Evolutionary conservation across 1,140 invertebrate genomes (phyloP).

Genomic region (Nylanderia fulva): DNA sequence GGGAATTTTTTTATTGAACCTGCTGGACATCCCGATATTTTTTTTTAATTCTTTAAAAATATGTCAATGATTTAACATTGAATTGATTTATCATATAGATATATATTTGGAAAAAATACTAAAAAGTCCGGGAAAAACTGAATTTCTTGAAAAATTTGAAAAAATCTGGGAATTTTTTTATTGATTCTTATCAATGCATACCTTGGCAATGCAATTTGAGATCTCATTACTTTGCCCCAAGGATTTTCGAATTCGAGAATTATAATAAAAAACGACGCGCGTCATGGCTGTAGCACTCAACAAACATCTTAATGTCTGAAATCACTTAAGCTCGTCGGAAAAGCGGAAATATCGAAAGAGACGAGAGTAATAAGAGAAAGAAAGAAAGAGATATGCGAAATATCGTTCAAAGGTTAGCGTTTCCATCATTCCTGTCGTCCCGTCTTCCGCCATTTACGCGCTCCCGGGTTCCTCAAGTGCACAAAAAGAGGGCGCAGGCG

Average conservation of each 20-base stretch:
- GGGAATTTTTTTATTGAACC: no score
- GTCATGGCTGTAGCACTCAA: no score
- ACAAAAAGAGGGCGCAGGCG: neutral
- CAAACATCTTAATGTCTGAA: neutral
- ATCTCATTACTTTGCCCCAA: neutral
- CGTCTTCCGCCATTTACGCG: conserved; percentile 49
- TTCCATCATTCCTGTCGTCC: conserved; percentile 44
- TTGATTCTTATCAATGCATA: no score
- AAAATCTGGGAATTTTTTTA: no score
- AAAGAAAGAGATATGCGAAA: conserved; percentile 25
- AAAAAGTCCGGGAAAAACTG: no score
- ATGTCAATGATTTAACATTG: no score
- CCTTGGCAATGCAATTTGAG: conserved; percentile 1
- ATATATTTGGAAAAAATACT: no score
- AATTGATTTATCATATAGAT: no score
- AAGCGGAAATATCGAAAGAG: neutral
- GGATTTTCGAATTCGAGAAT: neutral
- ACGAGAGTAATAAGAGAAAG: no score
- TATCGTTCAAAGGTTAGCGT: conserved; percentile 51
- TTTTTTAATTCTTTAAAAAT: no score
- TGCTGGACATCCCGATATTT: no score
- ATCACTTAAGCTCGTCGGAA: neutral
- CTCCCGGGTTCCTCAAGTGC: conserved; percentile 7
- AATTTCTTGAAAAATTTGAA: no score
- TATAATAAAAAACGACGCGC: neutral